A percentile compares a stretch with the other conserved stretches of the same genome.
Conservation (phyloP, 1,140 invertebrate genomes). For the Eurosta solidaginis region DNA sequence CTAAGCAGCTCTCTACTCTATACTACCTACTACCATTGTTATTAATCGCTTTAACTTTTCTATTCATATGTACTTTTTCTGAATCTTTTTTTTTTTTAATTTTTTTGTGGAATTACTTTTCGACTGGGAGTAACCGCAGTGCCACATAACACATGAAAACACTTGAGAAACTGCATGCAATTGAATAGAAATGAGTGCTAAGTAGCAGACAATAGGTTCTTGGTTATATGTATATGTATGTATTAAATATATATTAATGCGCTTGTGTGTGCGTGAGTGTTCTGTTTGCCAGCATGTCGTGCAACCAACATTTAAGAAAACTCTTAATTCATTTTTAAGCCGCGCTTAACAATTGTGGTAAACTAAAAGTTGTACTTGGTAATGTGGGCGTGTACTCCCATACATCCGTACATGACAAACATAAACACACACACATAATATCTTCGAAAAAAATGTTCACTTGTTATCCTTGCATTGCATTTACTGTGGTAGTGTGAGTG, state of each 20-base stretch:
- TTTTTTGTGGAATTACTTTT: neutral
- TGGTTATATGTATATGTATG: no score
- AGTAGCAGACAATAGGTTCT: neutral
- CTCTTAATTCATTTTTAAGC: slow-evolving; percentile 10
- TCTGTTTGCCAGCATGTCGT: neutral
- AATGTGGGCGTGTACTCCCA: neutral
- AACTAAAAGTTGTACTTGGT: neutral
- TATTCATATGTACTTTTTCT: no score
- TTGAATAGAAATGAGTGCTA: neutral
- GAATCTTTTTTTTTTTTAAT: neutral
- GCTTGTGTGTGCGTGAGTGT: neutral
- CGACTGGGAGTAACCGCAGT: neutral
- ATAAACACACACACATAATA: no score
- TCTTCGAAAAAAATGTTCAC: neutral
- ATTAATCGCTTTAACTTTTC: neutral
- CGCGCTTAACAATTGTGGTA: neutral
- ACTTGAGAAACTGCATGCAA: neutral
- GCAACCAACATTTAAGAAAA: neutral
- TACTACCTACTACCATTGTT: no score
- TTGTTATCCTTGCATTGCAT: neutral
- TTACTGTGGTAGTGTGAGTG: no score
- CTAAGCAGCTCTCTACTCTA: neutral
- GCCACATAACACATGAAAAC: neutral
- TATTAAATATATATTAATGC: no score
- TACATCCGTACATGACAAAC: neutral